These are phyloP conservation scores for Tinamus guttatus DNA, from an alignment of 2,113 vertebrate species.

Conservation along the genomic window DNA sequence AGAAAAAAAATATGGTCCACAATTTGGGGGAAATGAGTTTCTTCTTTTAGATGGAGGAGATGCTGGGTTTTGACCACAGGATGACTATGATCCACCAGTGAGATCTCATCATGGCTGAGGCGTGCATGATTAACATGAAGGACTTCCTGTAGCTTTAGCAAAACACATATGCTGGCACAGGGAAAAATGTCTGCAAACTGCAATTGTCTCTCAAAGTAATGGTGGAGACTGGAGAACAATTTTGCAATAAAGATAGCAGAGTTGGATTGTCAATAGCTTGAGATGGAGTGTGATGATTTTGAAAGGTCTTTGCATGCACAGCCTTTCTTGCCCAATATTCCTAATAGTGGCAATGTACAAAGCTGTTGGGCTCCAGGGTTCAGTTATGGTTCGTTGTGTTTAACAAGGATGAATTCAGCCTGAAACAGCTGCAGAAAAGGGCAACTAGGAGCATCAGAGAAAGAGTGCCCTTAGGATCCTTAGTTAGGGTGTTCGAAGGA, in stretches of 20 bases:
- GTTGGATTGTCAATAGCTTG: not conserved
- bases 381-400: not conserved
- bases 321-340: not conserved
- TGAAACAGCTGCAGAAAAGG: not conserved
- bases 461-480: not conserved
- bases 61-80: not conserved
- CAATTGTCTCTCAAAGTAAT: not conserved
- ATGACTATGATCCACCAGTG: not conserved
- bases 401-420: not conserved
- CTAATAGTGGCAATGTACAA: rapidly evolving
- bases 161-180: not conserved
- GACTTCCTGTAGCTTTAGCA: not conserved
- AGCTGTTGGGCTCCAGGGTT: not conserved
- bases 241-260: not conserved
- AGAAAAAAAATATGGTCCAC: not conserved
- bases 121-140: not conserved
- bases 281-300: not conserved
- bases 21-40: not conserved
- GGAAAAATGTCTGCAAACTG: not conserved
- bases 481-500: not conserved
- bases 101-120: not conserved
- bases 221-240: not conserved
- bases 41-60: not conserved
- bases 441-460: not conserved
- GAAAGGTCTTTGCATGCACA: not conserved